Base-by-base conservation (phyloP, 2,888 invertebrate genomes). In the Zhengitettix transpicula region DNA sequence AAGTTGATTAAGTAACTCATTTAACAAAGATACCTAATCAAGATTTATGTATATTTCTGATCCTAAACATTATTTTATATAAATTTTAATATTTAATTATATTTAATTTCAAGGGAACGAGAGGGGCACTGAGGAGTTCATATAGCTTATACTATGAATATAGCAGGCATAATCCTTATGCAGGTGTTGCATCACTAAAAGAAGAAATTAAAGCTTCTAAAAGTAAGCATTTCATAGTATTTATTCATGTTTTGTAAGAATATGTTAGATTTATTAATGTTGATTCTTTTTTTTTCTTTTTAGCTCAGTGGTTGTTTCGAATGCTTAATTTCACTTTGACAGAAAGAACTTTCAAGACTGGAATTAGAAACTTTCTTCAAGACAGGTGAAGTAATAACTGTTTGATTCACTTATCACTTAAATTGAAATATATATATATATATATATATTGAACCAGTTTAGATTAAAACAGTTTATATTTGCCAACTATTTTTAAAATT, bases 321-420 rank as follows among this genome's bases (percentile, higher is more conserved):
- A 96, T 95, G 94, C 81, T 96, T 69, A 87, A 90, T 69, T 86
- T 85, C 66, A 89, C 90, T 0, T 75, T 94, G 10, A 90, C 92
- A 5, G 83, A 82, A 59, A 76, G 79, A 1, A 82, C 85, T 0
- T 91, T 96, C 71, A 82, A 79, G 68, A 79, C 79, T 54, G 91
- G 89, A 2, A 71, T 89, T 60, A 78, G 81, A 66, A 79, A 78
- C 66, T 87, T 89, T 68, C 78, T 89, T 68, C 75, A 78, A 10
- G 78, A 81, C 63, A 79, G 81, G 80, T 78, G 71, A 47, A 47
- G 1, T 47, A 47, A 47, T 28, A 28, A 28, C 2, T 28, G 3
- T 28, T 28, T 28, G 28, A 28, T 5, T 28, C 28, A 28, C 28
- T 28, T 28, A 28, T 28, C 28, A 28, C 28, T 5, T 2, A 28